Base-by-base conservation (phyloP, 37 sponge, comb jelly and placozoan species). In the Beroe forskalii region DNA sequence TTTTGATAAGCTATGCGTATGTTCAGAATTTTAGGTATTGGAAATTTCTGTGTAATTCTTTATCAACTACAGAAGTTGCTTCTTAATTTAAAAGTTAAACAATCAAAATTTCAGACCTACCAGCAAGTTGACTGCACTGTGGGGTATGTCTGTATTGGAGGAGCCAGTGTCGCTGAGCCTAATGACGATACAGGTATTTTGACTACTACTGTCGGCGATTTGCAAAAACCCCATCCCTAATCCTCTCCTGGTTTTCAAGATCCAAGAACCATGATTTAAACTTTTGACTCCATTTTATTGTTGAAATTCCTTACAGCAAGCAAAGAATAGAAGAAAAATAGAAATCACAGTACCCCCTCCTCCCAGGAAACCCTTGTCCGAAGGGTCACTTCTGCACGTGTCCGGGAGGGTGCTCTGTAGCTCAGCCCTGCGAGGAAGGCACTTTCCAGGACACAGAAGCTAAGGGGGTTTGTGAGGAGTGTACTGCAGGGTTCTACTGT, bases 401-500 rank as follows among this genome's bases (percentile, higher is more conserved):
- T 33, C 43, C 89, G 4, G 67, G 67, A 33, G 76, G 76, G 6
- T 72, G 40, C 40, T 38, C 40, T 12, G 40, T 38, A 8, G 76
- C 38, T 4, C 38, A 12, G 38, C 92, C 90, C 12, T 91, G 92
- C 91, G 75, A 40, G 32, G 89, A 55, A 28, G 92, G 92, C 6
- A 61, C 61, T 30, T 91, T 91, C 89, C 66, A 62, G 67, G 67
- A 91, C 40, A 32, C 55, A 25, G 38, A 43, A 19, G 62, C 33
- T 9, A 6, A 25, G 62, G 55, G 24, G 30, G 31, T 9, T 8
- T 91, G 92, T 28, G 6, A 23, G 3, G 25, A n/a, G 14, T 91
- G 92, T 60, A 60, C 92, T 6, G 55, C 28, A 17, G 90, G 92
- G 19, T 62, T 40, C 42, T 91, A 91, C 90, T 91, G 92, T 91